Percentiles rank a stretch among this genome's conserved stretches.
These are phyloP conservation scores for Porites cylindrica DNA, from an alignment of 92 coral and sea anemone genomes.

Conservation along the genomic window DNA sequence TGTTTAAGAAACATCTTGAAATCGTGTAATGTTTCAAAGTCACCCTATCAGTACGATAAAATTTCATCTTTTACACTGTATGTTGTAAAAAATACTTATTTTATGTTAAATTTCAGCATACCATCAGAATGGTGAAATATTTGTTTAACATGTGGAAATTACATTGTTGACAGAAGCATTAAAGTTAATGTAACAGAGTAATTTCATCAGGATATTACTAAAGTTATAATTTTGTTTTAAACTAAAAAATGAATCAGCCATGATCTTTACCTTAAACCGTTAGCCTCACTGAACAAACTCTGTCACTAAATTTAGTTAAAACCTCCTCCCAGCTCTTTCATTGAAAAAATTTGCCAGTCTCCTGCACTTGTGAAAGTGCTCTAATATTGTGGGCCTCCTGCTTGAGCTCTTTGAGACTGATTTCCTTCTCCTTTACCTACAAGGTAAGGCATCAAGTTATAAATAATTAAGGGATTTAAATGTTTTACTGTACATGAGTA, in stretches of 20 bases:
- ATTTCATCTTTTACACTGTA: neutral
- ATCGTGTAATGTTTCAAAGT: slow-evolving; percentile 21
- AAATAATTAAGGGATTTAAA: neutral
- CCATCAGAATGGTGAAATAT: neutral
- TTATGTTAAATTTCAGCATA: neutral
- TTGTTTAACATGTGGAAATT: neutral
- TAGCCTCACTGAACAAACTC: too few relatives aligned
- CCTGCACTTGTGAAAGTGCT: neutral
- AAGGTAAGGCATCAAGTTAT: slow-evolving; percentile 14
- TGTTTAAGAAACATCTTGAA: slow-evolving; percentile 18
- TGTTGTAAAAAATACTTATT: too few relatives aligned
- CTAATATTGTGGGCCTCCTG: slow-evolving; percentile 8
- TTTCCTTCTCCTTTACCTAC: slow-evolving; percentile 12
- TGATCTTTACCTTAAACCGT: too few relatives aligned
- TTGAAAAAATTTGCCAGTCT: neutral
- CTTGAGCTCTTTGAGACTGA: neutral
- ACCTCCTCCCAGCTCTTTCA: too few relatives aligned
- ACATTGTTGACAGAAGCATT: too few relatives aligned
- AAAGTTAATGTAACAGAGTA: too few relatives aligned
- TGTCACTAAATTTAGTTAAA: too few relatives aligned
- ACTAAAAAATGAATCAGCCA: too few relatives aligned
- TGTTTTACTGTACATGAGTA: too few relatives aligned
- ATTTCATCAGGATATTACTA: too few relatives aligned
- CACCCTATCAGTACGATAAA: neutral
- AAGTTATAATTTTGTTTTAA: too few relatives aligned